phyloP scores from a whole-genome alignment of 2,797 vertebrate genomes.

The Dendrocincla tyrannina region DNA sequence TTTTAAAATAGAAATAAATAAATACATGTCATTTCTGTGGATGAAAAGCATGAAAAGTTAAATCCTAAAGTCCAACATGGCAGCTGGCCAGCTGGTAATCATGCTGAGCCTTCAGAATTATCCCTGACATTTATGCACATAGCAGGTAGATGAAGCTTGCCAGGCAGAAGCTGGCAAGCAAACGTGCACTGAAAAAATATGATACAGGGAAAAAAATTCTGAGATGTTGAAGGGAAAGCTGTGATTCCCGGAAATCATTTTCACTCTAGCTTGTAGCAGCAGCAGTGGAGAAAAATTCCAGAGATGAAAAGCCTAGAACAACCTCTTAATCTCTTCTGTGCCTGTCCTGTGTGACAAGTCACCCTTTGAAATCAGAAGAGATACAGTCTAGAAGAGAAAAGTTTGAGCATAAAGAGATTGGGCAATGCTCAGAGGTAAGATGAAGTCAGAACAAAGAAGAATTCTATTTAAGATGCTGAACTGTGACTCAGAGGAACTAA shows the following conservation, averaged over 20 bases:
- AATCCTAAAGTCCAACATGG: slow-evolving; percentile 44
- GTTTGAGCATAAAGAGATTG: not conserved
- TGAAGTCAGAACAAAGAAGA: slow-evolving; percentile 28
- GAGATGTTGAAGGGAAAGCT: not conserved
- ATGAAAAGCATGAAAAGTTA: not conserved
- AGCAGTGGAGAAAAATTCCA: not conserved
- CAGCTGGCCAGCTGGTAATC: not conserved
- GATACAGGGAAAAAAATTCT: not conserved
- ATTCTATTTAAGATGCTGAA: slow-evolving; percentile 25
- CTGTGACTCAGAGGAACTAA: slow-evolving; percentile 31
- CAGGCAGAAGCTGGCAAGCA: slow-evolving; percentile 9
- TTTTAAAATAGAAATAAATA: not conserved
- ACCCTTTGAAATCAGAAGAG: slow-evolving; percentile 11
- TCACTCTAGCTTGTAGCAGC: not conserved
- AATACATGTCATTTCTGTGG: not conserved
- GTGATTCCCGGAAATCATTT: slow-evolving; percentile 11
- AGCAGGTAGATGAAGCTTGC: not conserved
- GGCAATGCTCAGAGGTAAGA: slow-evolving; percentile 18
- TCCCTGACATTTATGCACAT: slow-evolving; percentile 10
- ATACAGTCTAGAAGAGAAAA: not conserved
- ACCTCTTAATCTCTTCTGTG: not conserved
- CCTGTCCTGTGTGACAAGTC: slow-evolving; percentile 26
- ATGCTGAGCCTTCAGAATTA: not conserved
- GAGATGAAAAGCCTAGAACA: slow-evolving; percentile 29
- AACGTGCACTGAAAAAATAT: slow-evolving; percentile 6